Conservation (phyloP, 2,113 vertebrate genomes). For the Leptocoma aspasia region DNA sequence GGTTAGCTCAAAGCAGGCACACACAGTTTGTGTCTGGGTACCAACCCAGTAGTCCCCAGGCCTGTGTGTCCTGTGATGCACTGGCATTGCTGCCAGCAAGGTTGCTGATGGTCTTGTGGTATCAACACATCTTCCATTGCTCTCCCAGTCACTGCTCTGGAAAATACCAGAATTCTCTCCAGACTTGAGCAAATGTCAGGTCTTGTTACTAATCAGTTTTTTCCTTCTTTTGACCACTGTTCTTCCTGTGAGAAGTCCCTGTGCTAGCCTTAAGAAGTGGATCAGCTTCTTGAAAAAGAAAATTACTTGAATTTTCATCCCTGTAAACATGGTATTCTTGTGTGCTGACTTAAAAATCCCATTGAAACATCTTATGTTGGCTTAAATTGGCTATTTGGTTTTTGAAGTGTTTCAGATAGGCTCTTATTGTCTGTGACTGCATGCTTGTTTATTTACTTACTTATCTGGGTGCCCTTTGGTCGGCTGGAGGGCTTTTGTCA, state of each 20-base stretch:
- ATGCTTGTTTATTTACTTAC: conserved; percentile 3
- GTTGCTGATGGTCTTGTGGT: not conserved
- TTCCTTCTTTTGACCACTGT: not conserved
- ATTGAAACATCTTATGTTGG: not conserved
- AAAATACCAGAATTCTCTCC: not conserved
- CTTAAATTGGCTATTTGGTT: not conserved
- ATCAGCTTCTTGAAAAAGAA: too few species aligned
- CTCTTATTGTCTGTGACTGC: not conserved
- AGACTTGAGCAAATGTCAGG: not conserved
- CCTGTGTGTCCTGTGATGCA: not conserved
- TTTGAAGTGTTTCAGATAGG: conserved; percentile 14
- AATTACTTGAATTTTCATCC: not conserved
- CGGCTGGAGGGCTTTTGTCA: not conserved
- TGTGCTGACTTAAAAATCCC: not conserved
- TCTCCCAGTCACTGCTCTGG: not conserved
- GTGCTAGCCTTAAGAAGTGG: not conserved
- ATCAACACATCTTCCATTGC: not conserved
- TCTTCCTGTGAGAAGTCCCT: not conserved
- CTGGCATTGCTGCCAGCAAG: rapidly evolving
- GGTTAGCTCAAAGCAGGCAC: not conserved
- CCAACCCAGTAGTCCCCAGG: not conserved
- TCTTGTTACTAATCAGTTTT: not conserved
- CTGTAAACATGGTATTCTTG: not conserved
- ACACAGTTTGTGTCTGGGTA: not conserved
- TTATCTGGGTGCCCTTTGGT: not conserved